Evolutionary conservation across 2,113 vertebrate genomes (phyloP).

Genomic region (Corythornis madagascariensis): DNA sequence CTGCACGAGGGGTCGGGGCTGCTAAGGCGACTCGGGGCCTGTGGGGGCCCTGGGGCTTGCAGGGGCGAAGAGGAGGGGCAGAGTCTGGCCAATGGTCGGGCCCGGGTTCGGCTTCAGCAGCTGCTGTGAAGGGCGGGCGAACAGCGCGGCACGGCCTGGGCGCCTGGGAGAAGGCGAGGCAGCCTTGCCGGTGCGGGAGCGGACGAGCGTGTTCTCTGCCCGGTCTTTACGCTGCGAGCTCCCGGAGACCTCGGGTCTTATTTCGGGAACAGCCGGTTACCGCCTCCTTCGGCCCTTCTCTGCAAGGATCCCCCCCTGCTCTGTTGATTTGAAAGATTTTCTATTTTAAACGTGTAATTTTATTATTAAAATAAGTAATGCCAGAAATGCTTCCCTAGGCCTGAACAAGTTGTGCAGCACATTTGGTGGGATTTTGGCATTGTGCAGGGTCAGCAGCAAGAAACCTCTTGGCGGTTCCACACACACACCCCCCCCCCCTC

Average conservation of each 20-base stretch:
- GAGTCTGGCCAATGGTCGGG: neutral
- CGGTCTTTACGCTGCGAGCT: too few relatives aligned
- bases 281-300: neutral
- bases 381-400: neutral
- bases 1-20: too few relatives aligned
- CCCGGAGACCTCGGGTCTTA: too few relatives aligned
- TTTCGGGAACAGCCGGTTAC: neutral
- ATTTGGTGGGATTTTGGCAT: neutral
- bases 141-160: rapidly evolving
- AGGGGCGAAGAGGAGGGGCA: neutral
- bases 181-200: rapidly evolving
- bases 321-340: neutral
- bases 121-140: too few relatives aligned
- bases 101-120: neutral
- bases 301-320: neutral
- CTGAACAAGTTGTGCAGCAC: rapidly evolving
- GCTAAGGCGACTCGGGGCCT: neutral
- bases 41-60: too few relatives aligned
- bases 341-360: too few relatives aligned
- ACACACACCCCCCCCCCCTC: too few relatives aligned
- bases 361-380: neutral
- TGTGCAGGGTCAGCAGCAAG: neutral
- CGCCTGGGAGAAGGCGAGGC: neutral
- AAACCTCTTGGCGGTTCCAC: neutral
- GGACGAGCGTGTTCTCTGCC: neutral